Base-by-base conservation (phyloP, 2,113 vertebrate species). In the Junco hyemalis region DNA sequence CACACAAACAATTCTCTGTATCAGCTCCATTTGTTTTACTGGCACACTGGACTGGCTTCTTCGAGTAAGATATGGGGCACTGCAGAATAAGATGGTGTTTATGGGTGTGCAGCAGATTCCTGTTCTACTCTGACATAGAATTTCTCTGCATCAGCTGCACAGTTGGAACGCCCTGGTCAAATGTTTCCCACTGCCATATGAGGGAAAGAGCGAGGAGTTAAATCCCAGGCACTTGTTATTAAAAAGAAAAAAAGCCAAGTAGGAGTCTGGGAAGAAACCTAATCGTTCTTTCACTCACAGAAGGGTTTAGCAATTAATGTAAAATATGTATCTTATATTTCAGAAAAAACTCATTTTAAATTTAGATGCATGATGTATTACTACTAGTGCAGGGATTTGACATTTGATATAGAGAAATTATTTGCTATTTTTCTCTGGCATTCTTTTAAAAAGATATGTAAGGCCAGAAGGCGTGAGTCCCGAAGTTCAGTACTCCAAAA, bases 201-300 rank as follows among this genome's bases (percentile, higher is more conserved):
- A 84, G 29, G 51, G 48, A 96, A 94, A 35, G 20, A 89, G 26
- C 0, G 2, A 92, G 28, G 38, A 95, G 68, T 70, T 92, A 93
- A 91, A 88, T 85, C 85, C 57, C 90, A 93, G 88, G 61, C 54
- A 60, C 38, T 90, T 50, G 36, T 79, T 93, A 72, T 74, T 72
- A 72, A 94, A 93, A 79, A 83, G 6, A 17, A 88, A 79, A 88
- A 66, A 74, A 48, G 14, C 66, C 36, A 92, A 9, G 77, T 74
- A 50, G 35, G 42, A 82, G 47, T 83, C 90, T 94, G 74, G 60
- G 53, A 96, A 94, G 93, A 95, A 95, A 96, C 12, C 8, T 51
- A 45, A 94, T 71, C 72, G 51, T n/a, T 48, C 26, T 92, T 89
- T 83, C 53, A 63, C 35, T 81, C 78, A 76, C 31, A 51, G 78